phyloP scores from a whole-genome alignment of 2,113 vertebrate genomes.

The Penelope pileata region DNA sequence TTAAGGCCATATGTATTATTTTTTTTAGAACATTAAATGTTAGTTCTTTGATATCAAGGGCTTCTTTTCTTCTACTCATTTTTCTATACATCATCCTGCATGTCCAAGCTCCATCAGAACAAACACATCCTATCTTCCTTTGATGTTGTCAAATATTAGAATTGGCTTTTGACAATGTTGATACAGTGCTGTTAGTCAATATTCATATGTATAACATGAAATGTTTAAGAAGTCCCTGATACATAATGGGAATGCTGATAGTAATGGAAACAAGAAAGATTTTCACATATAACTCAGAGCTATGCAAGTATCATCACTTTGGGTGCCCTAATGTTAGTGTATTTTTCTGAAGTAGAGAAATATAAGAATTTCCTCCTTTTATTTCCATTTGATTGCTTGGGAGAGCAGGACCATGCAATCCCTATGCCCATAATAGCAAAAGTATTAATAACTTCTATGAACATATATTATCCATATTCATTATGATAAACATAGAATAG shows the following conservation, averaged over 20 bases:
- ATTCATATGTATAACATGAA: constrained; percentile 20
- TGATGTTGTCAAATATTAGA: constrained; percentile 20
- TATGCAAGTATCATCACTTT: neutral
- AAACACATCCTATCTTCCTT: constrained; percentile 21
- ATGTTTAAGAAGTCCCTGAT: neutral
- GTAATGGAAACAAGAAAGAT: neutral
- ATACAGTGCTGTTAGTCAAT: constrained; percentile 21
- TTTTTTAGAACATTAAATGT: neutral
- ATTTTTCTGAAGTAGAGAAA: constrained; percentile 4
- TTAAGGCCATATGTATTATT: neutral
- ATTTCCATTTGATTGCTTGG: neutral
- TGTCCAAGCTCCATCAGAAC: neutral
- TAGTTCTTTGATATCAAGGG: neutral
- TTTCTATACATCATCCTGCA: neutral
- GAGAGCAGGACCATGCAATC: constrained; percentile 7
- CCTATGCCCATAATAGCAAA: neutral
- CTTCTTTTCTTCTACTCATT: constrained; percentile 3
- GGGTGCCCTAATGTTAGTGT: neutral
- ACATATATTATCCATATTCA: constrained; percentile 62
- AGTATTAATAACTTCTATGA: constrained; percentile 53
- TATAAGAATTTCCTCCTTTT: neutral
- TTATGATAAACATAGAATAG: constrained; percentile 66
- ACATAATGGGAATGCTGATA: neutral
- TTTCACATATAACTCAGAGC: neutral
- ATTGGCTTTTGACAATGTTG: constrained; percentile 8